Percentiles rank a stretch among this genome's conserved stretches.
phyloP scores from a whole-genome alignment of 2,888 invertebrate species.

The Drosophila ustulata region DNA sequence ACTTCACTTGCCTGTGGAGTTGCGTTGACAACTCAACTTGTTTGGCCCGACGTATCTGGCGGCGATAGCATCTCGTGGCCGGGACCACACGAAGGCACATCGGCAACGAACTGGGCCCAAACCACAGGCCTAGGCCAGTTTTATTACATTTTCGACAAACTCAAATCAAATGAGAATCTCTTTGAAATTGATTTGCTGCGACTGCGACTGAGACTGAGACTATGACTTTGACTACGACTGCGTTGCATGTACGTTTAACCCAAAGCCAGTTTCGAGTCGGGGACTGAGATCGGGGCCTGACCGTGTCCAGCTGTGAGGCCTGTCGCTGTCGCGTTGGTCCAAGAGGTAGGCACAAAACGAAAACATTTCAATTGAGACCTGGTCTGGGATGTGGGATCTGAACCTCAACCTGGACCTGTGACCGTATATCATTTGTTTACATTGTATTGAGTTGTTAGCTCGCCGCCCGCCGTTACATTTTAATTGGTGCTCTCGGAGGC shows the following conservation, averaged over 20 bases:
- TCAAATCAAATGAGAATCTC: constrained; percentile 75
- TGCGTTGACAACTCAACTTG: constrained; percentile 79
- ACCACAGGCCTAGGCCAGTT: constrained; percentile 43
- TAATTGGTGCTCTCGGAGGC: constrained; percentile 65
- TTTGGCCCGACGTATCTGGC: constrained; percentile 60
- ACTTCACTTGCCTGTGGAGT: constrained; percentile 67
- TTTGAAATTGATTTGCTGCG: constrained; percentile 70
- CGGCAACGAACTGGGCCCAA: constrained; percentile 2
- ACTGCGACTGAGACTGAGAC: constrained; percentile 29
- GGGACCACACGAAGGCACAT: background rate
- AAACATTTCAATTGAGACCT: constrained; percentile 69
- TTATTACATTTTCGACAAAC: constrained; percentile 57
- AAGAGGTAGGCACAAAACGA: constrained; percentile 46
- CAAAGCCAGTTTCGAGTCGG: constrained; percentile 34
- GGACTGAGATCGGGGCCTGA: constrained; percentile 8
- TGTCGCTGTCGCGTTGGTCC: constrained; percentile 54
- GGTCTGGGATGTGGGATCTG: constrained; percentile 24
- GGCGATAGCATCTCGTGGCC: constrained; percentile 61
- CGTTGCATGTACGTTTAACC: constrained; percentile 8
- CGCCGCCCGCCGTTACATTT: constrained; percentile 66
- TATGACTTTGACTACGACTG: constrained; percentile 3
- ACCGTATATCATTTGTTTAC: constrained; percentile 80
- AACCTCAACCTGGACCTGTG: constrained; percentile 33
- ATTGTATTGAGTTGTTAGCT: constrained; percentile 79
- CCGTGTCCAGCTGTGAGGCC: constrained; percentile 66